Percentiles rank a stretch among this genome's conserved stretches.
phyloP scores from a whole-genome alignment of 2,113 vertebrate species.

The Anguilla rostrata region DNA sequence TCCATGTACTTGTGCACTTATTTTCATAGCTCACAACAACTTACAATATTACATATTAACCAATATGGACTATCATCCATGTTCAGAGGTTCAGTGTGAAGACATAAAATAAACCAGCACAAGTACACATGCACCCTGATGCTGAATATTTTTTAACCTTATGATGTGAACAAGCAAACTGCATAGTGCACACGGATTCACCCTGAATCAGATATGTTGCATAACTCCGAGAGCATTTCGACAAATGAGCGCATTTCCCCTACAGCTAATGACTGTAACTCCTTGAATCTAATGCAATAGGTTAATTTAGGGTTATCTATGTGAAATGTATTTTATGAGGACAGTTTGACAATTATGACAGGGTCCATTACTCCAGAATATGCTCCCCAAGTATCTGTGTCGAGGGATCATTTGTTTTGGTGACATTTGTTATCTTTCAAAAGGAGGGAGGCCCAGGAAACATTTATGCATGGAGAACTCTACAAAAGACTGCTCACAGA shows the following conservation, averaged over 20 bases:
- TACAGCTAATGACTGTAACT: background rate
- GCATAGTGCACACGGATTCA: background rate
- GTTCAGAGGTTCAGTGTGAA: too few species aligned
- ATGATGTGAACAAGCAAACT: background rate
- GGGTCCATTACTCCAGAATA: background rate
- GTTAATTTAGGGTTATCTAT: background rate
- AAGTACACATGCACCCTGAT: background rate
- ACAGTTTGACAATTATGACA: background rate
- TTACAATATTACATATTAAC: too few species aligned
- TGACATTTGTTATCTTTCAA: background rate
- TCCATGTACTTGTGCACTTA: too few species aligned
- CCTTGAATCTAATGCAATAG: background rate
- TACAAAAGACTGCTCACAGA: conserved; percentile 22
- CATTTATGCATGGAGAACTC: background rate
- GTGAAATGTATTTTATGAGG: background rate
- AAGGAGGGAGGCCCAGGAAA: background rate
- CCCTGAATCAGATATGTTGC: background rate
- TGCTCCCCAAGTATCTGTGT: background rate
- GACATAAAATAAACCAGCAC: too few species aligned
- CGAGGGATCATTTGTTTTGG: background rate
- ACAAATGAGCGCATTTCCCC: background rate
- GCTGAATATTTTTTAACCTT: background rate
- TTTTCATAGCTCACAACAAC: background rate
- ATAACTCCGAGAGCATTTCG: background rate
- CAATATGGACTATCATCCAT: too few species aligned